phyloP scores from a whole-genome alignment of 2,113 vertebrate species.

The Noctilio leporinus region DNA sequence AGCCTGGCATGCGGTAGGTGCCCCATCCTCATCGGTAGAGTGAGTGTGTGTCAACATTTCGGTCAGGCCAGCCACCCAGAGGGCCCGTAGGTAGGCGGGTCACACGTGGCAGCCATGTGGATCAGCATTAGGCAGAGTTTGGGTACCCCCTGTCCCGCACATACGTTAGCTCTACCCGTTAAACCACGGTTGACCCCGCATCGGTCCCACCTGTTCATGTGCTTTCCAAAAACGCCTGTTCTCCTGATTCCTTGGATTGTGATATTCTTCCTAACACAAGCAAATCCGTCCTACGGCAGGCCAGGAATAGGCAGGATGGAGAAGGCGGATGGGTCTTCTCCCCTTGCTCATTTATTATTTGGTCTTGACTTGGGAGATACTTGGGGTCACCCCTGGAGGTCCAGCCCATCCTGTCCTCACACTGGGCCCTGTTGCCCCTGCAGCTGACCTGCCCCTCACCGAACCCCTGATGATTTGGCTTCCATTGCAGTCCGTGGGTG shows the following conservation, averaged over 20 bases:
- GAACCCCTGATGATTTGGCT: not conserved
- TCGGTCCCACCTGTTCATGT: not conserved
- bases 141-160: fast-evolving
- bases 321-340: too few relatives aligned
- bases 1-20: not conserved
- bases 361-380: not conserved
- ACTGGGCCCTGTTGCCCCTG: fast-evolving
- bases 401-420: not conserved
- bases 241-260: not conserved
- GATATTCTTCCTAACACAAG: not conserved
- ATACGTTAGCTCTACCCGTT: not conserved
- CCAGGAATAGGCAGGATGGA: not conserved
- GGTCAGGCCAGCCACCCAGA: not conserved
- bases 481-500: too few relatives aligned
- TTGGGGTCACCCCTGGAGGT: not conserved
- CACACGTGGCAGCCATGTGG: fast-evolving
- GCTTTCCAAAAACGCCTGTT: not conserved
- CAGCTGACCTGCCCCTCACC: not conserved
- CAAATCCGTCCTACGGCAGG: not conserved
- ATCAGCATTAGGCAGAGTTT: not conserved
- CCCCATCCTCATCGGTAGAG: not conserved
- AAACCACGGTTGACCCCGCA: not conserved
- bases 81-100: not conserved
- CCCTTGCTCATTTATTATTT: fast-evolving
- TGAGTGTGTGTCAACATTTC: not conserved